phyloP scores from a whole-genome alignment of 2,797 vertebrate genomes.

The Nannoperca obscura region DNA sequence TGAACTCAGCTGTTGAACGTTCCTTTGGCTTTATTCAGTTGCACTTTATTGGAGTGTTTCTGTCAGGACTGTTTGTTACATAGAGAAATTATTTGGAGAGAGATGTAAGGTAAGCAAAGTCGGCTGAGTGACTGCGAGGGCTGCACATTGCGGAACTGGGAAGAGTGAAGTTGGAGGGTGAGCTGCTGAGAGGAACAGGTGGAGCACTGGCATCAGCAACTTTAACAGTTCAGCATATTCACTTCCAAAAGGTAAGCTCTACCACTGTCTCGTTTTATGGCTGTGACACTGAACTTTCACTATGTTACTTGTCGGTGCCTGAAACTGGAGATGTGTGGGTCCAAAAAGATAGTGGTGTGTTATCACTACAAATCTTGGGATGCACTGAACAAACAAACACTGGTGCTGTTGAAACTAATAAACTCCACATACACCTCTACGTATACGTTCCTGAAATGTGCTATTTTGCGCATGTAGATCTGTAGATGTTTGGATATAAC shows the following conservation, averaged over 20 bases:
- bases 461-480: background rate
- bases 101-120: conserved; percentile 54
- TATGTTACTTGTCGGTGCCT: background rate
- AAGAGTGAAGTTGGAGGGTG: conserved; percentile 62
- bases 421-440: background rate
- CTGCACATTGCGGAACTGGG: conserved; percentile 42
- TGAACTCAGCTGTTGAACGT: conserved; percentile 37
- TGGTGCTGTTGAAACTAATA: background rate
- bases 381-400: background rate
- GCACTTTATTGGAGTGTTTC: conserved; percentile 23
- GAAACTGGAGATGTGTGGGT: background rate
- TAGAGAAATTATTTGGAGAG: conserved; percentile 28
- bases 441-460: background rate
- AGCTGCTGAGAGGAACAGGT: conserved; percentile 74
- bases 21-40: conserved; percentile 20
- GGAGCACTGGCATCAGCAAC: conserved; percentile 70
- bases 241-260: conserved; percentile 70
- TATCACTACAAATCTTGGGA: background rate
- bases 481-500: background rate
- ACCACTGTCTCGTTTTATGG: background rate
- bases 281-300: background rate
- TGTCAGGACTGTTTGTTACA: conserved; percentile 34
- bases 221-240: conserved; percentile 56
- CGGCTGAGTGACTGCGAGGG: conserved; percentile 33
- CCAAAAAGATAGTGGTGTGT: background rate